Conservation (phyloP, 1,140 invertebrate species). For the Nebria ingens region DNA sequence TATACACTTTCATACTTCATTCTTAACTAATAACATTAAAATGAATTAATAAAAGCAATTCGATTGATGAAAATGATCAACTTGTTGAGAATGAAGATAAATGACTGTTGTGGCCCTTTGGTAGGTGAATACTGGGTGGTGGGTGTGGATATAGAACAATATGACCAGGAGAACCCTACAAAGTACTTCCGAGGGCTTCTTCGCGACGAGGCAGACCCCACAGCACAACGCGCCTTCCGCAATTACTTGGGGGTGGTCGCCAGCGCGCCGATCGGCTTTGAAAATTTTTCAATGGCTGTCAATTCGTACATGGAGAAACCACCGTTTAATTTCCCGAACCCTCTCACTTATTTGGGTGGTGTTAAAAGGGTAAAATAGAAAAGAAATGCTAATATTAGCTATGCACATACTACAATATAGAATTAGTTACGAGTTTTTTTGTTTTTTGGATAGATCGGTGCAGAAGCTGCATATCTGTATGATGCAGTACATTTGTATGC, state of each 20-base stretch:
- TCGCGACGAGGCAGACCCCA: constrained; percentile 44
- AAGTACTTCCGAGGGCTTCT: constrained; percentile 67
- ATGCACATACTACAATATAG: not conserved
- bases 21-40: too few relatives aligned
- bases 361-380: constrained; percentile 55
- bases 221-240: constrained; percentile 48
- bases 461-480: constrained; percentile 85
- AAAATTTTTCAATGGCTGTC: constrained; percentile 64
- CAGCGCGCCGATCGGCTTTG: constrained; percentile 55
- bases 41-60: too few relatives aligned
- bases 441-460: constrained; percentile 55
- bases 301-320: constrained; percentile 67
- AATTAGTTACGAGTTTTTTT: constrained; percentile 15
- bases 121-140: constrained; percentile 82
- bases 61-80: too few relatives aligned
- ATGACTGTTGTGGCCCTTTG: too few relatives aligned
- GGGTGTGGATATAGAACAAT: constrained; percentile 81
- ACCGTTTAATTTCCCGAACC: constrained; percentile 79
- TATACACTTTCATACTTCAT: too few relatives aligned
- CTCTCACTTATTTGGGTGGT: constrained; percentile 54
- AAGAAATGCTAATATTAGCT: too few relatives aligned
- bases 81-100: too few relatives aligned
- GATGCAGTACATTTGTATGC: constrained; percentile 82
- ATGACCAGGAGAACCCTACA: constrained; percentile 59
- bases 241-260: constrained; percentile 66